Evolutionary conservation across 2,113 vertebrate genomes (phyloP), one percentile per base, ranked within the genome.

Genomic region (Nettapus auritus): DNA sequence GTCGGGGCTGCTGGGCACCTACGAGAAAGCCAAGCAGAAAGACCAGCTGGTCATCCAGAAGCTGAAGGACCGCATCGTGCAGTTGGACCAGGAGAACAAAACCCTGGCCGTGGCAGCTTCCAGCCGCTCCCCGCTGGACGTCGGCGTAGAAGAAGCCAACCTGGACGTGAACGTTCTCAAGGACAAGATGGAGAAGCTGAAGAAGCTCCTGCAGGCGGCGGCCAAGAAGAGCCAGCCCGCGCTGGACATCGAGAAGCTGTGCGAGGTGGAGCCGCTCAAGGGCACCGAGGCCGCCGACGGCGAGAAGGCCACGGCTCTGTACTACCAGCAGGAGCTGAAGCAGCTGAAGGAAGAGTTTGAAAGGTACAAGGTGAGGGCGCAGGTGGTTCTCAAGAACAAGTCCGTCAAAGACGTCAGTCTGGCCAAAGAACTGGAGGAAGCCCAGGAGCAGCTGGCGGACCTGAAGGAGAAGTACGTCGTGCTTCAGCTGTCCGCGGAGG

Each of bases 271-370:
- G 94, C 66, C 13, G 69, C 95, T 60, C 5, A 79, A 78, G 38
- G 96, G 95, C 57, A 70, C 53, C 0, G 98, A 98, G 90, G 66
- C 97, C 2, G 97, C 97, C 0, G 97, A 98, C 1, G 97, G 97
- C 0, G 99, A 99, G 94, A 98, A 97, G 42, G 97, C 97, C 22
- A 97, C 98, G 0, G 97, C 56, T 2, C 83, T 98, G 5, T 98
- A 97, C 50, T 98, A 98, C 57, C 98, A 99, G 86, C 99, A 99
- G 96, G 99, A 99, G 97, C 98, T 99, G 82, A 97, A 98, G 86
- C 99, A 99, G 97, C 97, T 99, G 53, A 99, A 98, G 93, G 99
- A 99, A 3, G 99, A 99, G 96, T 99, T 99, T 29, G 99, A 99
- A 71, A 98, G 99, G 63, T 99, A 99, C 97, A 99, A 99, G 97